Evolutionary conservation across 2,888 invertebrate genomes (phyloP).

Genomic region (Lymantria dispar): DNA sequence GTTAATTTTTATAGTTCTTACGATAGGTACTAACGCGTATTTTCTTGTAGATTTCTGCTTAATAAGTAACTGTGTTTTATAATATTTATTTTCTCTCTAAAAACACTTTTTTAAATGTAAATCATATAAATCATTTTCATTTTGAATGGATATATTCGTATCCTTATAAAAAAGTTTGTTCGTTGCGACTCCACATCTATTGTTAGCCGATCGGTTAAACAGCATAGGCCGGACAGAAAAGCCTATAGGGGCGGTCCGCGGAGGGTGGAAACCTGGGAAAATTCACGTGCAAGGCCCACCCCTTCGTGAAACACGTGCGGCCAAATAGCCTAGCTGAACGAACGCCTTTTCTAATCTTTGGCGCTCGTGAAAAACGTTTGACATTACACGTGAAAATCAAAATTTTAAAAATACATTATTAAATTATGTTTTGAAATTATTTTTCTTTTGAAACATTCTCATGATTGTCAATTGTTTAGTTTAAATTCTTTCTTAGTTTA

Average conservation of each 20-base stretch:
- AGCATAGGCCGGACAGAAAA: slow-evolving; percentile 83
- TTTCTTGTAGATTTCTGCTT: neutral
- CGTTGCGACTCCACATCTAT: slow-evolving; percentile 53
- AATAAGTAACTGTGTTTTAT: no score
- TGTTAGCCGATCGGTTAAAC: slow-evolving; percentile 76
- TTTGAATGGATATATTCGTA: neutral
- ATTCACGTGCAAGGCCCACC: slow-evolving; percentile 79
- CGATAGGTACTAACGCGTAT: neutral
- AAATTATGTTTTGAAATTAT: neutral
- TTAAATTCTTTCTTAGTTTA: neutral
- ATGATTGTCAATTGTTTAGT: neutral
- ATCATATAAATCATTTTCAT: no score
- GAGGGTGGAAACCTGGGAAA: slow-evolving; percentile 82
- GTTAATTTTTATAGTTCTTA: slow-evolving; percentile 1
- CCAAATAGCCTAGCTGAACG: slow-evolving; percentile 75
- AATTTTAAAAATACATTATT: slow-evolving; percentile 46
- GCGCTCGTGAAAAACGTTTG: slow-evolving; percentile 67
- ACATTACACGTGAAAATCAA: slow-evolving; percentile 24
- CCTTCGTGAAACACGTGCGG: slow-evolving; percentile 73
- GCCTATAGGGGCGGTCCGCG: slow-evolving; percentile 82
- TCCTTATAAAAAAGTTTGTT: neutral
- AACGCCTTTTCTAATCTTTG: slow-evolving; percentile 75
- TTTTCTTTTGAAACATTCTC: neutral
- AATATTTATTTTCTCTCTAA: no score
- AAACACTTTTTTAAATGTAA: no score